These are phyloP conservation scores for Pardosa pseudoannulata DNA, from an alignment of 2,888 invertebrate species.

Conservation along the genomic window DNA sequence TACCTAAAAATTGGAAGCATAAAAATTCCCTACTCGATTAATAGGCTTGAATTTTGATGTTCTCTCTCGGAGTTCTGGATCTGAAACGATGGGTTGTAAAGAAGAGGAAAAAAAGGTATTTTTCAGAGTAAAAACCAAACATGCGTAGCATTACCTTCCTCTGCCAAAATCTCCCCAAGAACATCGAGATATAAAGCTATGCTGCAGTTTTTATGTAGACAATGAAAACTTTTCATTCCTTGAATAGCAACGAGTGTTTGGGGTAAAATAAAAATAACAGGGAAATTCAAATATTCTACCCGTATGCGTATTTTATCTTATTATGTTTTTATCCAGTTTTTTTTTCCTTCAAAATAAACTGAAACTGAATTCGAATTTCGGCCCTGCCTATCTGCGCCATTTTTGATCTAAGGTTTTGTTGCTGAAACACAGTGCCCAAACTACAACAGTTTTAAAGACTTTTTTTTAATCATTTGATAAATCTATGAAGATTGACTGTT, in stretches of 20 bases:
- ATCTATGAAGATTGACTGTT: too few species aligned
- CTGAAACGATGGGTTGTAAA: neutral
- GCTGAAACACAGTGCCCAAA: neutral
- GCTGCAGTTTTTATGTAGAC: conserved; percentile 26
- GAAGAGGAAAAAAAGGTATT: neutral
- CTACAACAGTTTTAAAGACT: too few species aligned
- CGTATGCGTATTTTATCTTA: conserved; percentile 23
- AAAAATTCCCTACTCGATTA: too few species aligned
- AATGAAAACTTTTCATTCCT: conserved; percentile 60
- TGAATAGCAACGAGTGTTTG: conserved; percentile 48
- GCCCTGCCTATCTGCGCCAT: neutral
- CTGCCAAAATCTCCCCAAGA: neutral
- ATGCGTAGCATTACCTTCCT: neutral
- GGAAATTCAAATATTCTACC: conserved; percentile 53
- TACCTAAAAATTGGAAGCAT: too few species aligned
- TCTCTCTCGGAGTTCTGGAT: neutral
- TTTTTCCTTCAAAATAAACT: neutral
- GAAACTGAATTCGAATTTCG: conserved; percentile 1
- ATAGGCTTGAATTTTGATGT: neutral
- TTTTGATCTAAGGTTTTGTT: neutral
- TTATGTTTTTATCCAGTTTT: neutral
- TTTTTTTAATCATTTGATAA: too few species aligned
- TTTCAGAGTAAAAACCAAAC: conserved; percentile 12
- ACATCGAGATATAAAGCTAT: conserved; percentile 28
- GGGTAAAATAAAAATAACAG: conserved; percentile 33